These are phyloP conservation scores for Phymorhynchus buccinoides DNA, from an alignment of 1,140 invertebrate species.

Conservation along the genomic window DNA sequence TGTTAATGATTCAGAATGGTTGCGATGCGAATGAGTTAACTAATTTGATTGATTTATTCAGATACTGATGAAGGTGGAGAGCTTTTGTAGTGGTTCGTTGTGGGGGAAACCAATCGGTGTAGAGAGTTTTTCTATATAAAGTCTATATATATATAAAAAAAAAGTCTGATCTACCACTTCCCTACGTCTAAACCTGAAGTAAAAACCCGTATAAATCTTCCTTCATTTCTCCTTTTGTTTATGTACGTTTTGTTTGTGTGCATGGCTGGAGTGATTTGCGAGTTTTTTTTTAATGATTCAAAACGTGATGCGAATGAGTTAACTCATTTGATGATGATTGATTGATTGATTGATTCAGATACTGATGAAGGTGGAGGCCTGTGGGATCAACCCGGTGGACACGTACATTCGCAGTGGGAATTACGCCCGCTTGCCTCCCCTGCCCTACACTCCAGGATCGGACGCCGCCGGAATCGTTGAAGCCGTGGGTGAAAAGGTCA, in stretches of 20 bases:
- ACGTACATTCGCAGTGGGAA: constrained; percentile 77
- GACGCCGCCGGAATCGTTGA: constrained; percentile 77
- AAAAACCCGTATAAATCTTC: no score
- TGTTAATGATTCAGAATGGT: no score
- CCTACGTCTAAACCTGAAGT: no score
- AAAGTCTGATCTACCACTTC: no score
- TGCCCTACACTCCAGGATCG: constrained; percentile 77
- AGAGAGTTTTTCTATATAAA: no score
- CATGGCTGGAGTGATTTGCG: neutral
- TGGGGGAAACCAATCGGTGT: no score
- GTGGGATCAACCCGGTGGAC: constrained; percentile 79
- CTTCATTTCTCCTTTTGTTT: neutral
- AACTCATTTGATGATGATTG: neutral
- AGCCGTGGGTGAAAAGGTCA: constrained; percentile 73
- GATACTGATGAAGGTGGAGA: no score
- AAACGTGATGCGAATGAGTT: neutral
- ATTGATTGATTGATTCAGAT: constrained; percentile 67
- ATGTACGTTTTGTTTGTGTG: neutral
- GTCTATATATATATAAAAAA: no score
- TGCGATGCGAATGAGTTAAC: no score
- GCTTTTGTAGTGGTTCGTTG: no score
- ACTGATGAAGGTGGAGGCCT: constrained; percentile 74
- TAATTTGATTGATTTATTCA: no score
- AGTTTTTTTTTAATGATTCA: constrained; percentile 25
- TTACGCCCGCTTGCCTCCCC: constrained; percentile 70